Evolutionary conservation across 23 tunicate genomes (phyloP).

Genomic region (Botrylloides violaceus): DNA sequence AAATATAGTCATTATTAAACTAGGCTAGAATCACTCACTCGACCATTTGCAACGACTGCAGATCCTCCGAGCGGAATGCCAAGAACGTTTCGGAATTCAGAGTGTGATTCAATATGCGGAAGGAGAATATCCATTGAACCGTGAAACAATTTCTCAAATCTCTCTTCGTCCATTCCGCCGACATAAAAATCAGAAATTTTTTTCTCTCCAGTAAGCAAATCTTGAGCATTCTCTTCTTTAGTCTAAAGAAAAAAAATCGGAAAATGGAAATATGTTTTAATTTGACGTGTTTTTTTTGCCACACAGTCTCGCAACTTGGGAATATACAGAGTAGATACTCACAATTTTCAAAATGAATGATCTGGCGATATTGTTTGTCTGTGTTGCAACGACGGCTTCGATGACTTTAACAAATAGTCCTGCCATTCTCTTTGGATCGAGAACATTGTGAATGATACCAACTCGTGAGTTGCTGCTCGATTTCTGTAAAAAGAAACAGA

Average conservation of each 20-base stretch:
- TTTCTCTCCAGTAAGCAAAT: slow-evolving; percentile 36
- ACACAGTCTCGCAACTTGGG: too few relatives aligned
- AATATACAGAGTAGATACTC: too few relatives aligned
- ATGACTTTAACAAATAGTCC: slow-evolving; percentile 24
- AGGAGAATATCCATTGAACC: slow-evolving; percentile 17
- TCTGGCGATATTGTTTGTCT: slow-evolving; percentile 53
- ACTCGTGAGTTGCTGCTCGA: slow-evolving; percentile 59
- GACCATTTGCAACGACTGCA: slow-evolving; percentile 77
- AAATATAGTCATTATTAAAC: too few relatives aligned
- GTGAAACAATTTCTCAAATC: slow-evolving; percentile 40
- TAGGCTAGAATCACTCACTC: slow-evolving; percentile 47
- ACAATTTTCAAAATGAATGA: slow-evolving; percentile 71
- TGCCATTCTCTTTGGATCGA: neutral
- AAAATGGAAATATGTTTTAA: neutral
- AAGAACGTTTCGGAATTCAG: slow-evolving; percentile 43
- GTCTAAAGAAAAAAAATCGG: slow-evolving; percentile 14
- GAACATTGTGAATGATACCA: slow-evolving; percentile 67
- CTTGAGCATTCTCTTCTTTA: slow-evolving; percentile 69
- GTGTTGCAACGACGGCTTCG: slow-evolving; percentile 54
- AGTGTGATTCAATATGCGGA: slow-evolving; percentile 39
- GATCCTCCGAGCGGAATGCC: slow-evolving; percentile 53
- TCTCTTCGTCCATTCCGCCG: slow-evolving; percentile 69
- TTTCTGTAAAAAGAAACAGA: slow-evolving; percentile 60
- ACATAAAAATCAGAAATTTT: slow-evolving; percentile 62
- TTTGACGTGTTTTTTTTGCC: too few relatives aligned